Base-by-base conservation (phyloP, 2,888 invertebrate species). In the Parasteatoda lunata region DNA sequence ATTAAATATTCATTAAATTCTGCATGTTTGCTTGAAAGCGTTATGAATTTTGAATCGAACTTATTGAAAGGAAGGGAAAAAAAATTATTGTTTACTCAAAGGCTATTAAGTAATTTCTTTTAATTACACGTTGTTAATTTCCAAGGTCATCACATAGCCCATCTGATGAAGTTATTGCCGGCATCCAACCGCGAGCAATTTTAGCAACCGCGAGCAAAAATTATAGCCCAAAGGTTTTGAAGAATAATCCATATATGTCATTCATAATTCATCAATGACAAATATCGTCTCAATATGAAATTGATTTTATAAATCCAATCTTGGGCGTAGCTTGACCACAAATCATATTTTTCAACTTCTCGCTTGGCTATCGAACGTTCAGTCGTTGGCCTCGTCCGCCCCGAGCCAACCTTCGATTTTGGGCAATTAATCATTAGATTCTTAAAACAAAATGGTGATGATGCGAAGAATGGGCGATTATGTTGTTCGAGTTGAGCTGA, bases 301-400 rank as follows among this genome's bases (percentile, higher is more conserved):
- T 59, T 59, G n/a, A 59, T 59, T 59, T 59, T 59, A 3, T 5
- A 0, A n/a, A 59, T 13, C 9, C 59, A 59, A 13, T 13, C 9
- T 0, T 59, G 59, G 59, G 59, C 59, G 59, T 59, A 30, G 59
- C n/a, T 59, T 59, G 59, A 7, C 9, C 9, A 59, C 4, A 6
- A 59, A 59, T 13, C 9, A 59, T 0, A 11, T 7, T 0, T 7
- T 9, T 13, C 59, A 8, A 8, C n/a, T 59, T n/a, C 59, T 4
- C 59, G 11, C 59, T 6, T n/a, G n/a, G 59, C 9, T 9, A 9
- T 59, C 59, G 3, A 13, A 54, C 9, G 11, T 59, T 52, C 59
- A 52, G 15, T 70, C 54, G 51, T 45, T 54, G 78, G 45, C 78
- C 70, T 70, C 70, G 78, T 49, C 70, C 78, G 47, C 47, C 48